Evolutionary conservation across 2,113 vertebrate genomes (phyloP).

Genomic region (Microcebus murinus): DNA sequence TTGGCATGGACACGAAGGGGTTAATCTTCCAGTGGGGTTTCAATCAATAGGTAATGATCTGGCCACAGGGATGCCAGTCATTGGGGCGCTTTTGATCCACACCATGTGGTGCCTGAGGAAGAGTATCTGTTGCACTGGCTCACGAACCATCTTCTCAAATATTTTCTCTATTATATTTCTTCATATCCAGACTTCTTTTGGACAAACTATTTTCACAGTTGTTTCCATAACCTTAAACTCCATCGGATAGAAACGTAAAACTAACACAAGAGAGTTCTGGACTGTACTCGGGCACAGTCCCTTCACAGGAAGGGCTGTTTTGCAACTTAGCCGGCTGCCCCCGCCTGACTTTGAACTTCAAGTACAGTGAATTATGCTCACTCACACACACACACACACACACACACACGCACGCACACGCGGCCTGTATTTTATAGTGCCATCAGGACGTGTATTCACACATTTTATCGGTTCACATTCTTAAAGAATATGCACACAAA

Average conservation of each 20-base stretch:
- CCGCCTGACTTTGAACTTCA: conserved; percentile 73
- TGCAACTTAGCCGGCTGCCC: background rate
- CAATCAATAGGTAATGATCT: conserved; percentile 92
- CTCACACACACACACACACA: background rate
- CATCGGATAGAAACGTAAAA: conserved; percentile 76
- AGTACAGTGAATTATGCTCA: conserved; percentile 70
- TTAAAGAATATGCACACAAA: background rate
- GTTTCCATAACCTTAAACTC: conserved; percentile 79
- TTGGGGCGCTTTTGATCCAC: conserved; percentile 89
- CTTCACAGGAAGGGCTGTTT: conserved; percentile 57
- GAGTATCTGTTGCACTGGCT: conserved; percentile 84
- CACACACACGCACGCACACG: background rate
- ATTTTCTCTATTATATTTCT: conserved; percentile 86
- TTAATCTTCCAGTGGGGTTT: conserved; percentile 82
- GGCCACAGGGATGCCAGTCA: conserved; percentile 88
- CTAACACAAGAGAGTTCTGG: conserved; percentile 70
- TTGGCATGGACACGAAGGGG: conserved; percentile 63
- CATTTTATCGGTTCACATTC: background rate
- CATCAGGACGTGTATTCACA: background rate
- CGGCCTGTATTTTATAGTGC: background rate
- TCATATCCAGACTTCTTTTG: conserved; percentile 75
- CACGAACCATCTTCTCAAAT: conserved; percentile 86
- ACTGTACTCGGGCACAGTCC: conserved; percentile 57
- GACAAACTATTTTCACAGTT: conserved; percentile 83
- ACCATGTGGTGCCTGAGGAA: conserved; percentile 84